Evolutionary conservation across 2,797 vertebrate species (phyloP).

Genomic region (Acomys russatus): DNA sequence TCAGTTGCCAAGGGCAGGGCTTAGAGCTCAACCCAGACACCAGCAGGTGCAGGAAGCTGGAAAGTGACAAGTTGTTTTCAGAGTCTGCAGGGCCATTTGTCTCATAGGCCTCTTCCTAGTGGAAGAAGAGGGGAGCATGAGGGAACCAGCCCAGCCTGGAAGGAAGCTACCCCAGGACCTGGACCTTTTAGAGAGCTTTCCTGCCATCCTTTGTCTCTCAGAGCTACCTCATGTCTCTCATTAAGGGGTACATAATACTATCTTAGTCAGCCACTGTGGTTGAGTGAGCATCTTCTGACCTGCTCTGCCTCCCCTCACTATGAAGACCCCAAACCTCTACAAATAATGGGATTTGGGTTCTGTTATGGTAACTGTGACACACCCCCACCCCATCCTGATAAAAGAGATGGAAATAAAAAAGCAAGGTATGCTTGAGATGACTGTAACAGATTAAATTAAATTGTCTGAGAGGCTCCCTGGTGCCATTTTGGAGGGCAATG

Average conservation of each 20-base stretch:
- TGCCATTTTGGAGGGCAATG: conserved; percentile 72
- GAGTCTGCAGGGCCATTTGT: background rate
- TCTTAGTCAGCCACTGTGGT: background rate
- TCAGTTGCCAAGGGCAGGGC: conserved; percentile 84
- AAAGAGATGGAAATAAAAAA: conserved; percentile 83
- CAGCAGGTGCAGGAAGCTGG: conserved; percentile 84
- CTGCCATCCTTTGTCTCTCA: background rate
- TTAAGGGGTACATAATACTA: background rate
- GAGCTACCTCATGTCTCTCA: too few relatives aligned
- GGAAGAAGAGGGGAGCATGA: background rate
- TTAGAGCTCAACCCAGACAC: conserved; percentile 84
- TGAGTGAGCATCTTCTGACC: background rate
- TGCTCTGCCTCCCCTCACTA: background rate
- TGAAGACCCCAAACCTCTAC: conserved; percentile 10
- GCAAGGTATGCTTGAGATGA: conserved; percentile 88
- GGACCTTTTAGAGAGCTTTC: conserved; percentile 18
- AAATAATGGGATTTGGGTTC: conserved; percentile 59
- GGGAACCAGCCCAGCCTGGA: background rate
- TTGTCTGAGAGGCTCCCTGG: conserved; percentile 83
- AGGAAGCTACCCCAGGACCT: background rate
- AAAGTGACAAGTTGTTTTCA: conserved; percentile 70
- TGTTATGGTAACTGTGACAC: conserved; percentile 51
- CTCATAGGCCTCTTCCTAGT: background rate
- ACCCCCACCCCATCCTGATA: conserved; percentile 69
- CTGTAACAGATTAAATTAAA: conserved; percentile 90